Evolutionary conservation across 2,888 invertebrate genomes (phyloP).

Genomic region (Cremastobaeus sp.): DNA sequence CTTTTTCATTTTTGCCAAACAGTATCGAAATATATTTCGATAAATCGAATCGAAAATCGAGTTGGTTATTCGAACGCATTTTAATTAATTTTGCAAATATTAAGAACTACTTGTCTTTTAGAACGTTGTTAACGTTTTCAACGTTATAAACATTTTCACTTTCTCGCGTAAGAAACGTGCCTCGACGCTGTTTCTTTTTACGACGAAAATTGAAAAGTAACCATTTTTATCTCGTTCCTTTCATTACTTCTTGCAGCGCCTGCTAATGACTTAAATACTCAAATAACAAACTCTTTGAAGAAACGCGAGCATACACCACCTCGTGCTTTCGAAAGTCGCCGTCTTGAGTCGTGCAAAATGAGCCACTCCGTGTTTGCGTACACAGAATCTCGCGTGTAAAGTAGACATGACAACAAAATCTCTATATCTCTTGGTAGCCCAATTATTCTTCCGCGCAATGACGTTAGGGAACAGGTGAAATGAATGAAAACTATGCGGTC

Average conservation of each 20-base stretch:
- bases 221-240: constrained; percentile 37
- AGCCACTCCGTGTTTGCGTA: constrained; percentile 6
- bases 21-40: no score
- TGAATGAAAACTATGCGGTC: background rate
- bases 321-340: background rate
- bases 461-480: background rate
- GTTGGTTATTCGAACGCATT: no score
- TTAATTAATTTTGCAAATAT: no score
- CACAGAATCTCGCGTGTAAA: background rate
- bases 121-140: no score
- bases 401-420: constrained; percentile 10
- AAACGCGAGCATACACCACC: constrained; percentile 16
- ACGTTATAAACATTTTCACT: no score
- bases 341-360: constrained; percentile 21
- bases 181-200: no score
- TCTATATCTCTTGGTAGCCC: background rate
- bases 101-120: no score
- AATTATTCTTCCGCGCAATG: constrained; percentile 14
- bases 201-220: constrained; percentile 17
- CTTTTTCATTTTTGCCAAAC: no score
- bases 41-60: no score
- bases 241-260: constrained; percentile 21
- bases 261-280: constrained; percentile 54
- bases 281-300: constrained; percentile 53
- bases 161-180: no score